Evolutionary conservation across 2,888 invertebrate genomes (phyloP), one percentile per base, ranked within the genome.

Genomic region (Polyommatus iphigenia): DNA sequence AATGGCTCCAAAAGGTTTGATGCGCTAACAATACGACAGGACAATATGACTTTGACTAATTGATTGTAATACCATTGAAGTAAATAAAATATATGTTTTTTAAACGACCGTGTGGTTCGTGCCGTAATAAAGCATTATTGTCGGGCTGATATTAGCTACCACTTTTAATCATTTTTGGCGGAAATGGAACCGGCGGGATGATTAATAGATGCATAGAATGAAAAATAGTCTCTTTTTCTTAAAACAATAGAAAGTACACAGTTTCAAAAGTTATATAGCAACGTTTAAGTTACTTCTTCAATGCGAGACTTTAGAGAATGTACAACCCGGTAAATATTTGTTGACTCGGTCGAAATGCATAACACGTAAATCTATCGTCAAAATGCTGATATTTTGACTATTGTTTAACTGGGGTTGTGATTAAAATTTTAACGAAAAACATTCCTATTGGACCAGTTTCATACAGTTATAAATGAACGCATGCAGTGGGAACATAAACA

Each of bases 1-100:
- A 91, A 91, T 90, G 85, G 85, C 80, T 86, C 87, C 88, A 87
- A 86, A 88, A 87, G 79, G 77, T 71, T 78, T 77, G 75, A 78
- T 78, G 76, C 77, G 71, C 59, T 71, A 77, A 78, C 89, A 91
- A 90, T 89, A 86, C 84, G 86, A 50, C 50, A 59, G 36, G 41
- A 72, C 54, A 81, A 88, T 89, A 89, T 86, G 88, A 91, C 91
- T 91, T 90, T 91, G 90, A 91, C 91, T 91, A 92, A 92, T 92
- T 91, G 92, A 92, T 92, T 92, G 88, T 89, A 87, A 90, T 89
- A 87, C 88, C 85, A 77, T 18, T 80, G 59, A 4, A 71, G 78
- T 76, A 78, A 72, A 80, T 82, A 83, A 29, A 32, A 67, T 67
- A 67, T 67, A 67, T 67, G 62, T 24, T 13, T 67, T 29, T 32